Conservation (phyloP, 2,113 vertebrate species). For the Furnarius figulus region DNA sequence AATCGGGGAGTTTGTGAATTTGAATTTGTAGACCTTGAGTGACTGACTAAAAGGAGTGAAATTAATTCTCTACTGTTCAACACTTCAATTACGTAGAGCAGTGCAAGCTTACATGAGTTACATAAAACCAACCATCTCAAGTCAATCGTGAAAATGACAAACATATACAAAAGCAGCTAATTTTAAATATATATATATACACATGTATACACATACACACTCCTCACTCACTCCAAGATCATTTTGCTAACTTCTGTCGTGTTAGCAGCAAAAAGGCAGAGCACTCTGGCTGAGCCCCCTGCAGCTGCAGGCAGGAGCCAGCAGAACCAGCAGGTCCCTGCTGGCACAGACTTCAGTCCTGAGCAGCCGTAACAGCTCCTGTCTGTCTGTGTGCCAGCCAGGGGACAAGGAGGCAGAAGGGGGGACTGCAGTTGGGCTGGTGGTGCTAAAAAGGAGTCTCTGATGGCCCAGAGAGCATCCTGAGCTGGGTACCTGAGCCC, state of each 20-base stretch:
- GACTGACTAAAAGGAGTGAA: not conserved
- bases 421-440: not conserved
- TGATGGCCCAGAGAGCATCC: not conserved
- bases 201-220: rapidly evolving
- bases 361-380: not conserved
- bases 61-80: not conserved
- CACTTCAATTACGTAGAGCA: not conserved
- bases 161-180: not conserved
- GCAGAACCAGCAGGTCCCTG: not conserved
- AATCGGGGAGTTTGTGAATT: not conserved
- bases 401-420: not conserved
- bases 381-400: not conserved
- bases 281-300: not conserved
- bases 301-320: not conserved
- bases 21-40: not conserved
- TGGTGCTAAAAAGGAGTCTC: not conserved
- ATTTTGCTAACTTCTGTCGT: not conserved
- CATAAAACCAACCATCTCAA: not conserved
- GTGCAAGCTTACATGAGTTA: not conserved
- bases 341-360: not conserved
- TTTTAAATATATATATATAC: not conserved
- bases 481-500: not conserved
- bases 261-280: not conserved
- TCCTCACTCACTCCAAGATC: not conserved
- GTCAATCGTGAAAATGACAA: not conserved